Conservation (phyloP, 2,888 invertebrate species). For the Pseudolycoriella hygida region DNA sequence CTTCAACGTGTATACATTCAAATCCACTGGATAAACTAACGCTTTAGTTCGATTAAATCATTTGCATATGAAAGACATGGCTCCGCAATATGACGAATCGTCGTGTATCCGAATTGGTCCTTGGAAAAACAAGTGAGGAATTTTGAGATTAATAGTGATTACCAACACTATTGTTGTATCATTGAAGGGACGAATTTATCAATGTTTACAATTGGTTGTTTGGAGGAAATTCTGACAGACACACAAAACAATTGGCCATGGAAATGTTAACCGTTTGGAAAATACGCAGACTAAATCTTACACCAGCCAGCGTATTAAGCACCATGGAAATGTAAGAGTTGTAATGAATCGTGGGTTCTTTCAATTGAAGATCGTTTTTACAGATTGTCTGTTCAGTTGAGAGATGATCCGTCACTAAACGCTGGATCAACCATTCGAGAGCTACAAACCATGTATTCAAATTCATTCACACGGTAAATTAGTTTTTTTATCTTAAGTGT, state of each 20-base stretch:
- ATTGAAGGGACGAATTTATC: slow-evolving; percentile 20
- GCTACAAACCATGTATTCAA: slow-evolving; percentile 20
- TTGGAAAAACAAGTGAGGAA: slow-evolving; percentile 10
- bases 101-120: slow-evolving; percentile 7
- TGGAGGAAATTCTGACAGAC: slow-evolving; percentile 11
- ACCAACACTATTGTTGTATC: slow-evolving; percentile 1
- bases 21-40: too few relatives aligned
- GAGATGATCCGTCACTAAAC: slow-evolving; percentile 13
- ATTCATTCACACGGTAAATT: slow-evolving; percentile 17
- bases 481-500: neutral
- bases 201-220: slow-evolving; percentile 21
- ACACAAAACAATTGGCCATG: slow-evolving; percentile 15
- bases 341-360: too few relatives aligned
- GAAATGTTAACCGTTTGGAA: slow-evolving; percentile 22
- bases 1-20: too few relatives aligned
- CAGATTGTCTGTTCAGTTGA: slow-evolving; percentile 15
- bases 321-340: slow-evolving; percentile 20
- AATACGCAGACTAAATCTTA: slow-evolving; percentile 20
- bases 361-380: too few relatives aligned
- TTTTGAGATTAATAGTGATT: neutral
- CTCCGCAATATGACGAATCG: neutral
- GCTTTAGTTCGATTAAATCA: too few relatives aligned
- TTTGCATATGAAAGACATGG: too few relatives aligned
- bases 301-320: slow-evolving; percentile 24
- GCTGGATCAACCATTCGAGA: slow-evolving; percentile 9